These are phyloP conservation scores for Perodicticus potto DNA, from an alignment of 2,797 vertebrate genomes.

Conservation along the genomic window DNA sequence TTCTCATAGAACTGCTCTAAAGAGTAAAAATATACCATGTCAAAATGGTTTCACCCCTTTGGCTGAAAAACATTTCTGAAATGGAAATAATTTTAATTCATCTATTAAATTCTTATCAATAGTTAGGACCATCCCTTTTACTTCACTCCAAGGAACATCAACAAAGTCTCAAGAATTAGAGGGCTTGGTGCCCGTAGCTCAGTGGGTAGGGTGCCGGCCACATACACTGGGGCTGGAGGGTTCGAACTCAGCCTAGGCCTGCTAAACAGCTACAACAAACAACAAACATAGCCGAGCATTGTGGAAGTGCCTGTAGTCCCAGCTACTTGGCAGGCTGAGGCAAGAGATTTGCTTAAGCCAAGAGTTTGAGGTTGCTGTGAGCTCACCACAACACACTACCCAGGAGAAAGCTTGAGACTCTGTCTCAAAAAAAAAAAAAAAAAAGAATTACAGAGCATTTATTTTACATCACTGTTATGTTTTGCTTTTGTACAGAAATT, in stretches of 20 bases:
- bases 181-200: background rate
- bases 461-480: background rate
- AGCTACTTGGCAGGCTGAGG: no score
- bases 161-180: background rate
- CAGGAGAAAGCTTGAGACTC: no score
- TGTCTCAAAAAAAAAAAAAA: no score
- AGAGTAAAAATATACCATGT: background rate
- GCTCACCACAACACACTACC: no score
- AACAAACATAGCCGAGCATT: no score
- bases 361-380: no score
- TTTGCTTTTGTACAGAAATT: background rate
- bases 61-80: conserved; percentile 24
- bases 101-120: background rate
- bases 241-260: no score
- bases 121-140: background rate
- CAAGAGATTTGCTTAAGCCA: no score
- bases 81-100: background rate
- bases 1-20: background rate
- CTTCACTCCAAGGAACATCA: background rate
- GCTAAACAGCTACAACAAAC: no score
- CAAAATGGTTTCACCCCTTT: background rate
- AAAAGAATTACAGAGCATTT: background rate
- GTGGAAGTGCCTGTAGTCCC: no score
- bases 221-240: no score
- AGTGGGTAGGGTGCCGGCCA: no score